Percentiles rank a stretch among this genome's conserved stretches.
phyloP scores from a whole-genome alignment of 2,888 invertebrate species.

The Eumacrocentrus americanus region DNA sequence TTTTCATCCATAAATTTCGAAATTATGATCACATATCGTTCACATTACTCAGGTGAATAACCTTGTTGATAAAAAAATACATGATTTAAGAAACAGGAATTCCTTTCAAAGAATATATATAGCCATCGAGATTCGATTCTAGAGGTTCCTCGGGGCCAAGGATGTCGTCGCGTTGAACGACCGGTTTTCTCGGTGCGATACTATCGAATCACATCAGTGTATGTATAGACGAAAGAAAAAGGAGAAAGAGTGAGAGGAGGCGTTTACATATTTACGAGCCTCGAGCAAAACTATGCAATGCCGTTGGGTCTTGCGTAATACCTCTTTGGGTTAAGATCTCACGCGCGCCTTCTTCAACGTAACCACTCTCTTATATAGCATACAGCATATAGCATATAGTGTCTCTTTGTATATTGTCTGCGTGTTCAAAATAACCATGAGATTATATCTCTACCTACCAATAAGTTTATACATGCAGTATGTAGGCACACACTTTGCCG shows the following conservation, averaged over 20 bases:
- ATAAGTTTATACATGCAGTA: conserved; percentile 5
- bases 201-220: conserved; percentile 13
- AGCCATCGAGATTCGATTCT: too few species aligned
- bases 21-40: too few species aligned
- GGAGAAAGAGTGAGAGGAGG: neutral
- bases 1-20: too few species aligned
- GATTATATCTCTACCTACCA: too few species aligned
- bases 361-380: too few species aligned
- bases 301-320: conserved; percentile 14
- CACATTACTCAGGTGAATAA: too few species aligned
- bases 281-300: conserved; percentile 19
- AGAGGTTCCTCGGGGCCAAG: conserved; percentile 18
- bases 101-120: too few species aligned
- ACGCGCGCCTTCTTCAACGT: conserved; percentile 6
- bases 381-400: too few species aligned
- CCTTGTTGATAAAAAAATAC: too few species aligned
- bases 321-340: conserved; percentile 14
- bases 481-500: neutral
- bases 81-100: too few species aligned
- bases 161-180: conserved; percentile 16
- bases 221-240: conserved; percentile 1
- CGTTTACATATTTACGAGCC: conserved; percentile 16
- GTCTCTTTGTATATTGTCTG: too few species aligned
- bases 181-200: conserved; percentile 18
- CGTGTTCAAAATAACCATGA: too few species aligned